These are phyloP conservation scores for Rhinolophus sinicus DNA, from an alignment of 2,113 vertebrate species.

Conservation along the genomic window DNA sequence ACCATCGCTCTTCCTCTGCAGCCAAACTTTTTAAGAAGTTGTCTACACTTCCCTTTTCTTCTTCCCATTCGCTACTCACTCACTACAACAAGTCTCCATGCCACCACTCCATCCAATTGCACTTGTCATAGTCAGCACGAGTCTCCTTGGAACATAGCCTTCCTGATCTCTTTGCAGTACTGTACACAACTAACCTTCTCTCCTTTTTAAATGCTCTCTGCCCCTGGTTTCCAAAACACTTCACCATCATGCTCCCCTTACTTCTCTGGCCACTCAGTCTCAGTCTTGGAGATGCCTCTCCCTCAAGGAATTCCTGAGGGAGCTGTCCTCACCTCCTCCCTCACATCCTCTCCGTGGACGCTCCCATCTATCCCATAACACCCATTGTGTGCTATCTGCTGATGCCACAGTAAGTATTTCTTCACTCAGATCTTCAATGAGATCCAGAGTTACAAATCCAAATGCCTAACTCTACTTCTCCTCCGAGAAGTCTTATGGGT, in stretches of 20 bases:
- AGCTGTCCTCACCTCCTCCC: neutral
- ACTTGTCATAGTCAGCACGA: neutral
- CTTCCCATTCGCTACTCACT: neutral
- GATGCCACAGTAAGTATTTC: neutral
- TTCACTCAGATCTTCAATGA: neutral
- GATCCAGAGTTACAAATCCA: slow-evolving; percentile 26
- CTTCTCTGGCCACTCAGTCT: neutral
- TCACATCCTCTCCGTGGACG: neutral
- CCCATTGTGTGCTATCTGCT: neutral
- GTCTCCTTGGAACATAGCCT: neutral
- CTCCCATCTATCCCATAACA: neutral
- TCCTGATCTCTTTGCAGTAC: neutral
- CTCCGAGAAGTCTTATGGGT: neutral
- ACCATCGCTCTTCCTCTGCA: neutral
- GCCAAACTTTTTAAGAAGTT: neutral
- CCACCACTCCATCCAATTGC: neutral
- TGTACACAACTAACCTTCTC: neutral
- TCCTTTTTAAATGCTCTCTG: neutral
- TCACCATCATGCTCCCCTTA: neutral
- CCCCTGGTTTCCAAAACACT: neutral
- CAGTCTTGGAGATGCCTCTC: neutral
- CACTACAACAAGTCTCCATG: neutral
- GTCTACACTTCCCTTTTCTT: neutral
- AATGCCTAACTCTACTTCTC: neutral
- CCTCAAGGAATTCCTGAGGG: neutral